Conservation (phyloP, 2,888 invertebrate species). For the Loripinus fragilis region DNA sequence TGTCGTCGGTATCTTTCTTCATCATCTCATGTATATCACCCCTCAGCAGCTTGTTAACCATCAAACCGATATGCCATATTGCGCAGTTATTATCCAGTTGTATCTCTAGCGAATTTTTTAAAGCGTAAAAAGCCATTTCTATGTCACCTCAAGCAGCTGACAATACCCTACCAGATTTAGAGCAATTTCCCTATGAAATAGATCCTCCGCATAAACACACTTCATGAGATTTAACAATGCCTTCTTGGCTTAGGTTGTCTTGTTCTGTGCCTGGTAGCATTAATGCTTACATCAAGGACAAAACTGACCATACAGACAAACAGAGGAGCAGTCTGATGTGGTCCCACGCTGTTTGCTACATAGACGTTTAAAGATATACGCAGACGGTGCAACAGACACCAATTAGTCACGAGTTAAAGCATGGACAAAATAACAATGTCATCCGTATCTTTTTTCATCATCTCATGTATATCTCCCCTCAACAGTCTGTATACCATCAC, state of each 20-base stretch:
- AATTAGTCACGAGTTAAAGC: no score
- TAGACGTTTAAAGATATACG: no score
- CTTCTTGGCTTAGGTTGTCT: background rate
- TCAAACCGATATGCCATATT: constrained; percentile 2
- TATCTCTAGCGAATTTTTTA: background rate
- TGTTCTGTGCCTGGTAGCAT: background rate
- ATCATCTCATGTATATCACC: no score
- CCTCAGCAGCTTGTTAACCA: background rate
- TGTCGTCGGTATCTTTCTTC: no score
- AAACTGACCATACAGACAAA: no score
- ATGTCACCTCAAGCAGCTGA: background rate
- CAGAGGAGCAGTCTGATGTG: no score
- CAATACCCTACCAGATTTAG: background rate
- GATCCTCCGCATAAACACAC: background rate
- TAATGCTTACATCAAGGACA: no score
- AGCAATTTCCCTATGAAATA: constrained; percentile 8
- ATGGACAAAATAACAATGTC: no score
- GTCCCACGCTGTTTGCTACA: no score
- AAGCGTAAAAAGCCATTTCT: background rate
- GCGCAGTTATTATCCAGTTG: background rate
- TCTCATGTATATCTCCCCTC: no score
- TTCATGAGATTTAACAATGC: background rate
- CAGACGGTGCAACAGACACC: no score
- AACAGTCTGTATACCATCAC: background rate
- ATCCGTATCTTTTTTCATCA: no score